These are phyloP conservation scores for Limanda limanda DNA, from an alignment of 2,113 vertebrate genomes.

Conservation along the genomic window DNA sequence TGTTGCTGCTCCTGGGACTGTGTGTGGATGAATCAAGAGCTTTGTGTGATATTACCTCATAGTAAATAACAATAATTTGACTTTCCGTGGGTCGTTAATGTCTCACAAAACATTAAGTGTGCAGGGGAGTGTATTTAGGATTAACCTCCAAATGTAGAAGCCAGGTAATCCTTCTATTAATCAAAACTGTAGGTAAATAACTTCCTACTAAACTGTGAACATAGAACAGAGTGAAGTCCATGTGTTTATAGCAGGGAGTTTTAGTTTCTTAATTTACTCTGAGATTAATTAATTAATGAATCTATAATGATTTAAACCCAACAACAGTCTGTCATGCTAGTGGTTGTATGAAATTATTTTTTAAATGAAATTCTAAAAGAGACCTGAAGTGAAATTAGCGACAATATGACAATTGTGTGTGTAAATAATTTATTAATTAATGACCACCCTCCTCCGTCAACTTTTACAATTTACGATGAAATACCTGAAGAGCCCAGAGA, in stretches of 20 bases:
- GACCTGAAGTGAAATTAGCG: too few species aligned
- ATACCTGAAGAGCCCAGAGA: background rate
- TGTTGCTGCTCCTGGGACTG: slow-evolving; percentile 18
- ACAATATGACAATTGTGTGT: too few species aligned
- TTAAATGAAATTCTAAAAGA: too few species aligned
- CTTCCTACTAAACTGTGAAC: background rate
- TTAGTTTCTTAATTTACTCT: too few species aligned
- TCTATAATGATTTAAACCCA: too few species aligned
- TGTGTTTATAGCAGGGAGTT: background rate
- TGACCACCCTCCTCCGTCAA: background rate
- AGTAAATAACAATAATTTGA: background rate
- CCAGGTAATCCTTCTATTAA: background rate
- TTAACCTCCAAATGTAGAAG: background rate
- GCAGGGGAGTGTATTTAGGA: background rate
- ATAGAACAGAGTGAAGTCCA: background rate
- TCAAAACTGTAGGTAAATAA: background rate
- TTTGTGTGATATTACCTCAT: background rate
- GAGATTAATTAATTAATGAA: too few species aligned
- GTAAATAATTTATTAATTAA: background rate
- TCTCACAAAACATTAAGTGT: background rate
- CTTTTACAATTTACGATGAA: too few species aligned
- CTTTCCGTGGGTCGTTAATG: background rate
- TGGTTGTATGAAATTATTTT: too few species aligned
- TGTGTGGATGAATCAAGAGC: slow-evolving; percentile 42
- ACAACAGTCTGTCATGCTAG: too few species aligned